These are phyloP conservation scores for Saxidomus purpurata DNA, from an alignment of 1,140 invertebrate genomes.

Conservation along the genomic window DNA sequence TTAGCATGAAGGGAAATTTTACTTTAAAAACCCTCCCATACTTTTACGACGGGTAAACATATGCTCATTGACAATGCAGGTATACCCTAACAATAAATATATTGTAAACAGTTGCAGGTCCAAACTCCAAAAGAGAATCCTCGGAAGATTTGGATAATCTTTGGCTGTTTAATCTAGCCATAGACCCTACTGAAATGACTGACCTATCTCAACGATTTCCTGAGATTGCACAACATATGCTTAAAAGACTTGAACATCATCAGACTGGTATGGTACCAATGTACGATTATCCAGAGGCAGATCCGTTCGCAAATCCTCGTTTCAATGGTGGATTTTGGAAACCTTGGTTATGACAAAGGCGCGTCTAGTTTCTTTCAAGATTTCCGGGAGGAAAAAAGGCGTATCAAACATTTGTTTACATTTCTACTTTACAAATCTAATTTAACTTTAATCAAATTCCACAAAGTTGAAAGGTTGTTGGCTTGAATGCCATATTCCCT, in stretches of 20 bases:
- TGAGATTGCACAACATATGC: slow-evolving; percentile 71
- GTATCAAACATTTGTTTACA: too few relatives aligned
- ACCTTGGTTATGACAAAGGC: slow-evolving; percentile 75
- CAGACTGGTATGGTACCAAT: slow-evolving; percentile 77
- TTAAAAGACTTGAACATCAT: slow-evolving; percentile 72
- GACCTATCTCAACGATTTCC: slow-evolving; percentile 71
- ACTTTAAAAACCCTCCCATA: too few relatives aligned
- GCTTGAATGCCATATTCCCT: too few relatives aligned
- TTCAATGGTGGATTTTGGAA: slow-evolving; percentile 80
- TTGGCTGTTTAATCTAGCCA: slow-evolving; percentile 79
- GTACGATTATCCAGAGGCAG: slow-evolving; percentile 69
- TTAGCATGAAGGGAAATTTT: too few relatives aligned
- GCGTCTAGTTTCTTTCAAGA: too few relatives aligned
- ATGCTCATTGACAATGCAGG: too few relatives aligned
- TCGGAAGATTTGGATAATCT: slow-evolving; percentile 71
- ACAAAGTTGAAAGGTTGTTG: too few relatives aligned
- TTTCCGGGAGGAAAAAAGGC: too few relatives aligned
- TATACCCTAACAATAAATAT: too few relatives aligned
- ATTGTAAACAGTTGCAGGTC: background rate
- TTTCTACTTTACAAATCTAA: too few relatives aligned
- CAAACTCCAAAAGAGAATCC: background rate
- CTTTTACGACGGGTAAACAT: too few relatives aligned
- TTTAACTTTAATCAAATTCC: too few relatives aligned
- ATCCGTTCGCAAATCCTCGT: slow-evolving; percentile 76
- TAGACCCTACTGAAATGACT: slow-evolving; percentile 74